Base-by-base conservation (phyloP, 2,797 vertebrate species). In the Lateolabrax maculatus region DNA sequence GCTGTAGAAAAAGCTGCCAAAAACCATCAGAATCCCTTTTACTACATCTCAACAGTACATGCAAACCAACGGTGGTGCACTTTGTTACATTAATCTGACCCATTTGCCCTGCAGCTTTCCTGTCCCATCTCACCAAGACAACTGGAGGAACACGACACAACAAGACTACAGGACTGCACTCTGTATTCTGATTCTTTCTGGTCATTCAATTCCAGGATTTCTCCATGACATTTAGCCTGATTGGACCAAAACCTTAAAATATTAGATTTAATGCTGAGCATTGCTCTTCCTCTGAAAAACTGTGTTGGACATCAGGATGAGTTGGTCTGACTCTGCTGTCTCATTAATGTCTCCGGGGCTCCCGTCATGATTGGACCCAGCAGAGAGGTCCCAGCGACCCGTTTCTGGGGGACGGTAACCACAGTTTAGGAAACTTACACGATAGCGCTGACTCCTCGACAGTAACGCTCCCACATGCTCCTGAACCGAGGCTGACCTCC, bases 401-500 rank as follows among this genome's bases (percentile, higher is more conserved):
- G 0, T 49, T 25, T 41, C 3, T n/a, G 23, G 19, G 7, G 10
- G 13, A 16, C 58, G 8, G 11, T 0, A 4, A 29, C 27, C 31
- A 44, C 12, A 27, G 41, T 44, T 27, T 25, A 36, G 44, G 27
- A 29, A n/a, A 94, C 98, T 98, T 93, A 99, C 97, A 99, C 97
- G 48, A 99, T 99, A n/a, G 98, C 98, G 49, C 98, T 99, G 86
- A 99, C 98, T 60, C 98, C 98, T 94, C 98, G 91, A 91, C 98
- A 99, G 82, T 99, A 99, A 58, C 98, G 96, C 75, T 99, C 98
- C 98, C 98, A 99, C 98, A 99, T 99, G 95, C 98, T 99, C 88
- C 98, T 96, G 96, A 99, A 99, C 29, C 98, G 96, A 31, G 98
- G 98, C 74, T 99, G 98, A 57, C 98, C 98, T 19, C 98, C 98